phyloP scores from a whole-genome alignment of 2,888 invertebrate species.

The Dorcus parallelipipedus region DNA sequence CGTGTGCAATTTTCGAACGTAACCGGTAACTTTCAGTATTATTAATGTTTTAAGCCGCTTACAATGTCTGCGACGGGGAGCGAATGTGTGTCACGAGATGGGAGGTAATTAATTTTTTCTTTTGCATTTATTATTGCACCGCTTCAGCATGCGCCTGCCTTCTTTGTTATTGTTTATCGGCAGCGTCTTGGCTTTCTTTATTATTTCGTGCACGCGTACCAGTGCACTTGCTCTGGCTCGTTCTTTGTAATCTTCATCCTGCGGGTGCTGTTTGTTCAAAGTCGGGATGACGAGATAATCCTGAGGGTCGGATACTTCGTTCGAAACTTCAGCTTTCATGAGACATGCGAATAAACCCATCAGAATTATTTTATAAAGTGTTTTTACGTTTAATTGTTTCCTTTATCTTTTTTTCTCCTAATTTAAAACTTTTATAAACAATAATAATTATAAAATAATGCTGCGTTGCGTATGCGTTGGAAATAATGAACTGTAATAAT shows the following conservation, averaged over 20 bases:
- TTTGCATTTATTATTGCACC: background rate
- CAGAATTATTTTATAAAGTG: too few species aligned
- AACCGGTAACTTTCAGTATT: background rate
- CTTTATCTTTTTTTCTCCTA: too few species aligned
- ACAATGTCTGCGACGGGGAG: conserved; percentile 19
- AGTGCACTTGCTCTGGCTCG: background rate
- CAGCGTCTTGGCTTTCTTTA: conserved; percentile 10
- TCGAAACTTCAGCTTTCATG: too few species aligned
- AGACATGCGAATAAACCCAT: too few species aligned
- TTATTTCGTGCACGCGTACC: conserved; percentile 16
- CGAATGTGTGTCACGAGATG: conserved; percentile 23
- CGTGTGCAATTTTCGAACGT: background rate
- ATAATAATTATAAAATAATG: too few species aligned
- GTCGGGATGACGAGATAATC: conserved; percentile 25
- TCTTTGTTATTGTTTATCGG: background rate
- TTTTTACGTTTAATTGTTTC: too few species aligned
- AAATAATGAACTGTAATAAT: too few species aligned
- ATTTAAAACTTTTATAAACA: too few species aligned
- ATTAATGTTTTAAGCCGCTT: conserved; percentile 6
- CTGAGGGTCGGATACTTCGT: conserved; percentile 13
- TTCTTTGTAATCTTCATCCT: conserved; percentile 5
- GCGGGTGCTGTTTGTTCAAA: conserved; percentile 20
- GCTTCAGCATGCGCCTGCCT: background rate
- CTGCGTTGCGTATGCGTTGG: too few species aligned
- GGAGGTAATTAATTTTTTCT: conserved; percentile 25